Evolutionary conservation across 2,113 vertebrate species (phyloP).

Genomic region (Romanogobio albipinnatus): DNA sequence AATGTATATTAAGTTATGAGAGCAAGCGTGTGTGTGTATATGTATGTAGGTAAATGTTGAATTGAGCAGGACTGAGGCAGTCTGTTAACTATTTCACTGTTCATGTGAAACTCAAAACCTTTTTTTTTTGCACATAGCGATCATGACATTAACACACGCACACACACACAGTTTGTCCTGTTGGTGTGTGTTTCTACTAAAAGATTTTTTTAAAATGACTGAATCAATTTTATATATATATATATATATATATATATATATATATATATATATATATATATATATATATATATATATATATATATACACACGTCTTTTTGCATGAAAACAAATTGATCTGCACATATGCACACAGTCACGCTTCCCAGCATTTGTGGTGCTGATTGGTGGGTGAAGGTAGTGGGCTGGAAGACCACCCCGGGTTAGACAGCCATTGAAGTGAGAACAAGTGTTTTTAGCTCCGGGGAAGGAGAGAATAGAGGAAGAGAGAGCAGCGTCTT

Average conservation of each 20-base stretch:
- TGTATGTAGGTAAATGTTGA: background rate
- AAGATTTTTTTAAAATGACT: background rate
- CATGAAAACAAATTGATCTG: background rate
- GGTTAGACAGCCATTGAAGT: conserved; percentile 67
- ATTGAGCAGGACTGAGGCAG: conserved; percentile 50
- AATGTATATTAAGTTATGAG: background rate
- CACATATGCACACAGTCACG: conserved; percentile 5
- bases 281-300: no score
- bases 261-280: no score
- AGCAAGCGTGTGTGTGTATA: background rate
- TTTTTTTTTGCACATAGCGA: conserved; percentile 40
- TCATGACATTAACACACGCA: background rate
- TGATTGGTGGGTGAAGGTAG: conserved; percentile 55
- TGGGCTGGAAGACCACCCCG: conserved; percentile 73
- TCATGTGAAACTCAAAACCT: conserved; percentile 72
- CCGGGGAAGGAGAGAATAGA: conserved; percentile 62
- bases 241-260: no score
- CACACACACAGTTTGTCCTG: background rate
- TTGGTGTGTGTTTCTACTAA: background rate
- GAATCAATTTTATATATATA: no score
- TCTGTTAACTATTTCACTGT: conserved; percentile 76
- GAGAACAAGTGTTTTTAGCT: conserved; percentile 68
- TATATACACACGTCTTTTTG: background rate
- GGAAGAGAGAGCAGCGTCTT: conserved; percentile 63
- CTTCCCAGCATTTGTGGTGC: background rate